Base-by-base conservation (phyloP, 2,113 vertebrate genomes). In the Sterna hirundo region DNA sequence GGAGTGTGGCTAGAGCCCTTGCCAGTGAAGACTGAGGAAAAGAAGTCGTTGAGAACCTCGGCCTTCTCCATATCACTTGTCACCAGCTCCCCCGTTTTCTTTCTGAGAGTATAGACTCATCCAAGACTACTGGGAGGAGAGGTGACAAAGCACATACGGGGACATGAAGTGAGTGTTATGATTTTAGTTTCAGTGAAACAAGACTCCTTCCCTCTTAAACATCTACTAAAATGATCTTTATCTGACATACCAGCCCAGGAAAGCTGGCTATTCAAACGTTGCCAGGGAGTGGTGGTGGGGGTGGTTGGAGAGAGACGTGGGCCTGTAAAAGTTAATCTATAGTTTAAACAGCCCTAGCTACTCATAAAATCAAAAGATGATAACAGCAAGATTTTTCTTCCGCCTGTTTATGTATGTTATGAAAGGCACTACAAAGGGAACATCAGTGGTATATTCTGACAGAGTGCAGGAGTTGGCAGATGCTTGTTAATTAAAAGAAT, bases 401-500 rank as follows among this genome's bases (percentile, higher is more conserved):
- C 22, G 4, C 88, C 93, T 97, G 94, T 97, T 97, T 94, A 88
- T 82, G 71, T 96, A 62, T 81, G 64, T 95, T 96, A 65, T 94
- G 79, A 94, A 97, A 95, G 64, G 78, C 60, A 92, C 90, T 96
- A 96, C 92, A 96, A 96, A 97, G 93, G 66, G 75, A 93, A 88
- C 88, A 94, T 92, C 94, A 85, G 68, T 87, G 77, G 83, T 85
- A 44, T 80, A 93, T 90, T 94, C 96, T 97, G 90, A 92, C 85
- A 95, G 90, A 95, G 88, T 90, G 90, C 94, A 95, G 92, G 86
- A 97, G 96, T 70, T 98, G 97, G 95, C 98, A 98, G 97, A 96
- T 98, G 97, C 97, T 98, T 98, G 96, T 95, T 98, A 98, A 98
- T 98, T 97, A 97, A 96, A 98, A 97, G 97, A 97, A 97, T 97